A percentile compares a stretch with the other conserved stretches of the same genome.
Evolutionary conservation across 2,797 vertebrate species (phyloP).

Genomic region (Hyperoplus lanceolatus): DNA sequence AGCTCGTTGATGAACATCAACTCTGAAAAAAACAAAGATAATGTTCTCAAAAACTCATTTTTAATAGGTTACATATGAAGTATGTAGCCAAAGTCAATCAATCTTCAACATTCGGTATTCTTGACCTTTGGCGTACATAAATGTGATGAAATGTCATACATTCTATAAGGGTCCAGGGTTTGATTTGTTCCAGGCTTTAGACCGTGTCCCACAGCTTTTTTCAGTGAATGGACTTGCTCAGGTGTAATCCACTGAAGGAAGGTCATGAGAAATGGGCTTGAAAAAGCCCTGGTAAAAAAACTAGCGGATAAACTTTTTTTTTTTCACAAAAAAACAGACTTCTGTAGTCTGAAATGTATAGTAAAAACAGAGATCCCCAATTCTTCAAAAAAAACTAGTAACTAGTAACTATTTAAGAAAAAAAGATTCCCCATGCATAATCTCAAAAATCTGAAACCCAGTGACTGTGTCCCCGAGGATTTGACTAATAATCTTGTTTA

Average conservation of each 20-base stretch:
- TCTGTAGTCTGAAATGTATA: not conserved
- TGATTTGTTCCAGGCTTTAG: not conserved
- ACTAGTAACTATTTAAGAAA: not conserved
- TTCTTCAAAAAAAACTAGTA: not conserved
- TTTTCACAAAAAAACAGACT: not conserved
- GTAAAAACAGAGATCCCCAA: not conserved
- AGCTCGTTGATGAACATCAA: not conserved
- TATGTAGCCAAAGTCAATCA: not conserved
- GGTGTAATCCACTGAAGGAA: not conserved
- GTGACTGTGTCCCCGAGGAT: slow-evolving; percentile 22
- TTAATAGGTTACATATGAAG: not conserved
- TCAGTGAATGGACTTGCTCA: not conserved
- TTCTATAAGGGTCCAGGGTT: not conserved
- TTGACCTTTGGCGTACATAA: not conserved
- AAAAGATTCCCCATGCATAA: not conserved
- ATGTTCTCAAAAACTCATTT: not conserved
- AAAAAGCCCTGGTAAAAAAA: not conserved
- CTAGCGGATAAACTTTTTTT: not conserved
- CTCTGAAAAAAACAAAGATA: not conserved
- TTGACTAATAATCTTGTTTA: slow-evolving; percentile 24
- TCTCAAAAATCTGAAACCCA: not conserved
- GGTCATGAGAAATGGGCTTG: not conserved
- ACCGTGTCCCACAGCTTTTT: not conserved
- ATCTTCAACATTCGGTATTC: not conserved
- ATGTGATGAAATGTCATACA: not conserved